Conservation (phyloP, 2,797 vertebrate species). For the Phylloscopus collybita region DNA sequence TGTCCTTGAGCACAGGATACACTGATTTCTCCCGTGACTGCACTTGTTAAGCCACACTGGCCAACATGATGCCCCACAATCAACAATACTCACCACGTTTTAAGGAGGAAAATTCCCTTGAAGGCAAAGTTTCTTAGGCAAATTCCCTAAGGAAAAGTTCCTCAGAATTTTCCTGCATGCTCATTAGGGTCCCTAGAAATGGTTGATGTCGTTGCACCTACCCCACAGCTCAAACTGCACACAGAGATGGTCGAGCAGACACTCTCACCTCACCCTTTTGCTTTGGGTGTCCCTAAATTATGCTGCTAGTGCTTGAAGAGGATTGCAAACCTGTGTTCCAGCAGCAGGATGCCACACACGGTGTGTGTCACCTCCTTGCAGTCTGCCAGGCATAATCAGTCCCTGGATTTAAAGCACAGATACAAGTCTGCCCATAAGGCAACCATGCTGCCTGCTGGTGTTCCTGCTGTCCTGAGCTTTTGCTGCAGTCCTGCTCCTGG, state of each 20-base stretch:
- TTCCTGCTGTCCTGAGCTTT: neutral
- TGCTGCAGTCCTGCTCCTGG: neutral
- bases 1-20: neutral
- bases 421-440: neutral
- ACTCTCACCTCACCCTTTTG: neutral
- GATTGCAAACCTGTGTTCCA: neutral
- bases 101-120: neutral
- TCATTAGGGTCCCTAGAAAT: neutral
- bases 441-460: rapidly evolving
- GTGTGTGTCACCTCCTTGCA: neutral
- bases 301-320: neutral
- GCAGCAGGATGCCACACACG: neutral
- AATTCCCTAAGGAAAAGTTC: neutral
- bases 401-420: neutral
- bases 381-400: neutral
- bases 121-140: neutral
- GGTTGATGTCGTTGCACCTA: neutral
- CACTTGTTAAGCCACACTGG: neutral
- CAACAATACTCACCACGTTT: neutral
- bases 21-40: neutral
- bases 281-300: neutral
- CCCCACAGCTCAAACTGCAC: neutral
- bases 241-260: neutral
- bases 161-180: neutral
- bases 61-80: rapidly evolving